These are phyloP conservation scores for Siderastrea radians DNA, from an alignment of 92 coral and sea anemone species.

Conservation along the genomic window DNA sequence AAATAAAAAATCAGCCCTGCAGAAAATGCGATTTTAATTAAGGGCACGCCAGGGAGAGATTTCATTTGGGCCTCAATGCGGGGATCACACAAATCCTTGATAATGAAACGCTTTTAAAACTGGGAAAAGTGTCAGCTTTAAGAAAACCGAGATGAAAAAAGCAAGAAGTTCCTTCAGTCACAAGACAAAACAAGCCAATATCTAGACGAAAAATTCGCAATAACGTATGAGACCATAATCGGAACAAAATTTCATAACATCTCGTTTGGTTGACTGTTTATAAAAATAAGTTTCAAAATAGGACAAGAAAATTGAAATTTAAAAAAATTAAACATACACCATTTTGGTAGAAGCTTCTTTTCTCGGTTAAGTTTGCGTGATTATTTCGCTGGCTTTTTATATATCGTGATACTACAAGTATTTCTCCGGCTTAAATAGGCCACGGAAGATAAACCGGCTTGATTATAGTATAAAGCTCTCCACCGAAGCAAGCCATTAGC, in stretches of 20 bases:
- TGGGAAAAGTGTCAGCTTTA: not conserved
- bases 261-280: not conserved
- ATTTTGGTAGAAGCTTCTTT: not conserved
- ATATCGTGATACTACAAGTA: not conserved
- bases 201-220: not conserved
- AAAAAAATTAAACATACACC: not conserved
- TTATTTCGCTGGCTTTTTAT: not conserved
- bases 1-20: not conserved
- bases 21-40: conserved; percentile 7
- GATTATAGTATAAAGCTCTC: not conserved
- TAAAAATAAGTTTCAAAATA: not conserved
- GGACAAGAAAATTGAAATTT: not conserved
- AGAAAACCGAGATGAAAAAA: not conserved
- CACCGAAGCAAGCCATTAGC: not conserved
- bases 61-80: not conserved
- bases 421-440: not conserved
- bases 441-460: not conserved
- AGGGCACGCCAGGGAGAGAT: not conserved
- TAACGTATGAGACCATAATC: not conserved
- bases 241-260: not conserved
- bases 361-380: conserved; percentile 21
- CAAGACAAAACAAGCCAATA: not conserved
- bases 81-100: not conserved
- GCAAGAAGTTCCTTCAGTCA: not conserved
- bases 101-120: not conserved